Base-by-base conservation (phyloP, 2,113 vertebrate species). In the Xyliphius kryptos region DNA sequence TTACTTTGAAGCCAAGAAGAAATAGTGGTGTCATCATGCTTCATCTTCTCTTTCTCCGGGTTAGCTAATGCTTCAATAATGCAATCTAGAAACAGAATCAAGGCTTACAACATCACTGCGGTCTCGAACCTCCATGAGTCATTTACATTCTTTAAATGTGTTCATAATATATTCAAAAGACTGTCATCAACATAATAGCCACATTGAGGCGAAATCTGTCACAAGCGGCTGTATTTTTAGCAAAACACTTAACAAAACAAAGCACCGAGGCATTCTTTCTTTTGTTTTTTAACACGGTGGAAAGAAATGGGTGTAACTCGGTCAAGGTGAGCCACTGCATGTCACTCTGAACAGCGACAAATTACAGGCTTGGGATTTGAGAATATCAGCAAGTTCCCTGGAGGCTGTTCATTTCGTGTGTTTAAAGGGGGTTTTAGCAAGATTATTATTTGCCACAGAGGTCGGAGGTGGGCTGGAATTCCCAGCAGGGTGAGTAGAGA, bases 1-100 rank as follows among this genome's bases (percentile, higher is more conserved):
- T n/a, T n/a, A n/a, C n/a, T n/a, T n/a, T n/a, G n/a, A n/a, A n/a
- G 87, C 96, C 96, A 99, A 9, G 91, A 93, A 1, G 96, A 99
- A 71, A 99, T 97, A 5, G 94, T 96, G 10, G 96, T 99, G 79
- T 97, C 95, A 11, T 99, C 96, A 14, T 97, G 95, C 68, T 99
- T 99, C 94, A 99, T 99, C 80, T 92, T 97, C 80, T 98, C 95
- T 70, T 97, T 98, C 77, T 99, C 94, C 0, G 96, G 96, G 81
- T 98, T 99, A 72, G 96, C 96, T 80, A 99, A 78, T 68, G 96
- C 96, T 84, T 99, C 96, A 70, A 98, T 98, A 70, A 99, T 97
- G 82, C 96, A 99, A 87, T 98, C 96, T n/a, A n/a, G n/a, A n/a
- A n/a, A n/a, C n/a, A n/a, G n/a, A n/a, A n/a, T n/a, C n/a, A n/a